phyloP scores from a whole-genome alignment of 2,888 invertebrate genomes.

The Bembecia ichneumoniformis region DNA sequence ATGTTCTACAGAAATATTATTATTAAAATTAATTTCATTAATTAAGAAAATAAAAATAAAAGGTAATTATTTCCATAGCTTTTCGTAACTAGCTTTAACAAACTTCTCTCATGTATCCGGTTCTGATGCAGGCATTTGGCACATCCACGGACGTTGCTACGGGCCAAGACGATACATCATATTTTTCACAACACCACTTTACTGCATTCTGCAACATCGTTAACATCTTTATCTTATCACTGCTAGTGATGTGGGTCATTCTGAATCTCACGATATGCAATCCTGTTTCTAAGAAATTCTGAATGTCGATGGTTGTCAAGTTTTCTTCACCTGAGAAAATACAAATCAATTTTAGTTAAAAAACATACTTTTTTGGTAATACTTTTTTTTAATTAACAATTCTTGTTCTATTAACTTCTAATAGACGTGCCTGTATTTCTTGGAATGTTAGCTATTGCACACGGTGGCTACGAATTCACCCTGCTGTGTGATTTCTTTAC shows the following conservation, averaged over 20 bases:
- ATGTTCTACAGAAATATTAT: too few species aligned
- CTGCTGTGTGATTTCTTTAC: too few species aligned
- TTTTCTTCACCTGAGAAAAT: slow-evolving; percentile 16
- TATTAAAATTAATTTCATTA: too few species aligned
- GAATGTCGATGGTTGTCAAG: slow-evolving; percentile 24
- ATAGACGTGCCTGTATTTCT: too few species aligned
- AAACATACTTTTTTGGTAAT: too few species aligned
- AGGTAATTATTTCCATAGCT: not conserved
- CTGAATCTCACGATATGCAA: slow-evolving; percentile 25
- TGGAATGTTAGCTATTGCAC: too few species aligned
- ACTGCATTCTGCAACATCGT: slow-evolving; percentile 16
- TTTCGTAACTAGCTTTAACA: slow-evolving; percentile 1
- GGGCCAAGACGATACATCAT: slow-evolving; percentile 28
- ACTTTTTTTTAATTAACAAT: too few species aligned
- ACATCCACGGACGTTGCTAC: slow-evolving; percentile 32
- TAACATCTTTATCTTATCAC: slow-evolving; percentile 14
- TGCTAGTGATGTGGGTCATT: slow-evolving; percentile 21
- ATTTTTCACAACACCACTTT: slow-evolving; percentile 26
- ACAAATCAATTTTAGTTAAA: too few species aligned
- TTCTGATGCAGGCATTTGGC: slow-evolving; percentile 32
- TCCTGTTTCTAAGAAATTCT: slow-evolving; percentile 27
- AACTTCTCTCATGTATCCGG: slow-evolving; percentile 23
- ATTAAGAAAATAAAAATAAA: not conserved
- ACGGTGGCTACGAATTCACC: too few species aligned
- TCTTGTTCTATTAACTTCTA: too few species aligned